phyloP scores from a whole-genome alignment of 2,797 vertebrate genomes.

The Pseudomugil tenellus region DNA sequence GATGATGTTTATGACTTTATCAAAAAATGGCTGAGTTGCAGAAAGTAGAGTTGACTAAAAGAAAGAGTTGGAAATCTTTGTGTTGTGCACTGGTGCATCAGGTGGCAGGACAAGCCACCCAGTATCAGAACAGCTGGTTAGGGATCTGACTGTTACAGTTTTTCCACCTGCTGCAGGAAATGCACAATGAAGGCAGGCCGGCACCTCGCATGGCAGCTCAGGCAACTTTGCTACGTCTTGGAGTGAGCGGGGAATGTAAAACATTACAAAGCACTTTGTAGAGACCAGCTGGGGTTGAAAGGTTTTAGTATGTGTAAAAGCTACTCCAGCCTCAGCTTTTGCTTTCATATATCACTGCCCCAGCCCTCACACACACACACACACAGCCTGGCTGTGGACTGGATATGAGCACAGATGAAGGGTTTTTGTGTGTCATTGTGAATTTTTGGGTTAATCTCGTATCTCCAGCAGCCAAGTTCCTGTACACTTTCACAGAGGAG shows the following conservation, averaged over 20 bases:
- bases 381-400: not conserved
- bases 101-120: too few species aligned
- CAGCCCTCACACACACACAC: not conserved
- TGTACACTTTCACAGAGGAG: too few species aligned
- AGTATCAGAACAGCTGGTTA: too few species aligned
- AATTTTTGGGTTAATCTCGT: not conserved
- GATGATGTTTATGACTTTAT: constrained; percentile 21
- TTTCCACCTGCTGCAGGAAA: not conserved
- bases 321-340: not conserved
- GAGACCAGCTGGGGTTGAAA: not conserved
- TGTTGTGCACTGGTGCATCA: not conserved
- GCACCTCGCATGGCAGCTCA: not conserved
- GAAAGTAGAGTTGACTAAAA: not conserved
- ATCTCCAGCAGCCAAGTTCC: too few species aligned
- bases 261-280: not conserved
- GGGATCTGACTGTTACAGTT: too few species aligned
- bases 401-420: not conserved
- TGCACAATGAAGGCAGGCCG: not conserved
- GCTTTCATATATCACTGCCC: not conserved
- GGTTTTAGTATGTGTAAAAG: not conserved
- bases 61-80: not conserved
- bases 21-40: not conserved
- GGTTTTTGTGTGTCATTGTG: not conserved
- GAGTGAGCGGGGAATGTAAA: not conserved
- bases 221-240: not conserved